Percentiles rank a stretch among this genome's conserved stretches.
These are phyloP conservation scores for Epistrophe eligans DNA, from an alignment of 2,888 invertebrate genomes.

Conservation along the genomic window DNA sequence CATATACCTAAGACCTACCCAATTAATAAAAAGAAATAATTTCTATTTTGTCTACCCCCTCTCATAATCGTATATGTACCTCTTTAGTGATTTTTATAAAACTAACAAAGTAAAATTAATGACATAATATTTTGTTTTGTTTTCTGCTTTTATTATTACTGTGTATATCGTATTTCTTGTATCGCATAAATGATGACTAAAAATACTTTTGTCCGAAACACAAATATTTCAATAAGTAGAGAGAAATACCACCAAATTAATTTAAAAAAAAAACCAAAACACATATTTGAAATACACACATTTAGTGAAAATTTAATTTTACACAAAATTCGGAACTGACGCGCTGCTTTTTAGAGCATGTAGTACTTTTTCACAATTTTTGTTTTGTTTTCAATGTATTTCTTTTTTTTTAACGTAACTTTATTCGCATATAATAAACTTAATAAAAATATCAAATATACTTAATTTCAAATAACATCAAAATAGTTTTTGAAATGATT, in stretches of 20 bases:
- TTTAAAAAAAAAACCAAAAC: conserved; percentile 29
- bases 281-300: conserved; percentile 31
- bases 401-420: neutral
- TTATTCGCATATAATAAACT: neutral
- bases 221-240: conserved; percentile 26
- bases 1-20: neutral
- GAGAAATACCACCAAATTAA: neutral
- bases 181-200: conserved; percentile 59
- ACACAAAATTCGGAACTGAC: conserved; percentile 29
- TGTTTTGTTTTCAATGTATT: neutral
- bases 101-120: conserved; percentile 52
- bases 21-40: neutral
- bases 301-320: conserved; percentile 59
- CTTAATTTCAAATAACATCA: neutral
- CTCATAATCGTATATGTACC: neutral
- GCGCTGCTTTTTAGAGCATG: neutral
- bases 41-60: neutral
- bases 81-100: neutral
- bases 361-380: neutral
- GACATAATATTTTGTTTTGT: conserved; percentile 35
- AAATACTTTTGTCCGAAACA: conserved; percentile 60
- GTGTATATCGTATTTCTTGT: conserved; percentile 63
- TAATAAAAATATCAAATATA: neutral
- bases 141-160: conserved; percentile 39
- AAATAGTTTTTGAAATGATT: neutral